phyloP scores from a whole-genome alignment of 1,140 invertebrate genomes.

The Tetramorium simillimum region DNA sequence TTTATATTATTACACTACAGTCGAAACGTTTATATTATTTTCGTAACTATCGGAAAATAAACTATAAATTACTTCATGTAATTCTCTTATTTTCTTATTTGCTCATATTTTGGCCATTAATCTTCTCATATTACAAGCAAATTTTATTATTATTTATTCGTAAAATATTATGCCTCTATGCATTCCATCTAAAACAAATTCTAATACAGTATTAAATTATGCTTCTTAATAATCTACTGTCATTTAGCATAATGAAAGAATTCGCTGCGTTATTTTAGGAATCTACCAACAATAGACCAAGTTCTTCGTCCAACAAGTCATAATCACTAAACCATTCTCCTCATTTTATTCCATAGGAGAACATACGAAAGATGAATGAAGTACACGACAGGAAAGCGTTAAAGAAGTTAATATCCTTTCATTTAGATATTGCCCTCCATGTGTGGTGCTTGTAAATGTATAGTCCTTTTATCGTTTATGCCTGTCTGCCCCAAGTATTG shows the following conservation, averaged over 20 bases:
- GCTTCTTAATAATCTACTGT: not conserved
- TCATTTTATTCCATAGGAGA: slow-evolving; percentile 1
- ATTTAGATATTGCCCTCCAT: not conserved
- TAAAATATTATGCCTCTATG: not conserved
- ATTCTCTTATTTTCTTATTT: too few species aligned
- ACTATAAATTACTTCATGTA: too few species aligned
- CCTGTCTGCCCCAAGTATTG: not conserved
- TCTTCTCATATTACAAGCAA: too few species aligned
- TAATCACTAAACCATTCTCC: slow-evolving; percentile 1
- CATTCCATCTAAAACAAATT: not conserved
- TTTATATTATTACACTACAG: not conserved
- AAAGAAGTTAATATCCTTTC: slow-evolving; percentile 34
- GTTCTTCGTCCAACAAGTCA: not conserved
- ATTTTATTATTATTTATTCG: not conserved
- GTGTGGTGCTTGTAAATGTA: not conserved
- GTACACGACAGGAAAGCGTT: not conserved
- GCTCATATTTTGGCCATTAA: too few species aligned
- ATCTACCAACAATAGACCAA: not conserved
- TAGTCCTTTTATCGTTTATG: not conserved
- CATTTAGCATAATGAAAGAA: not conserved
- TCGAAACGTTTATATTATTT: too few species aligned
- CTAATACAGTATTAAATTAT: not conserved
- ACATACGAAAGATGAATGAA: not conserved
- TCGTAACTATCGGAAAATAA: too few species aligned
- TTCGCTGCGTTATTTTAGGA: not conserved